Conservation (phyloP, 2,113 vertebrate genomes). For the Mormoops blainvillei region DNA sequence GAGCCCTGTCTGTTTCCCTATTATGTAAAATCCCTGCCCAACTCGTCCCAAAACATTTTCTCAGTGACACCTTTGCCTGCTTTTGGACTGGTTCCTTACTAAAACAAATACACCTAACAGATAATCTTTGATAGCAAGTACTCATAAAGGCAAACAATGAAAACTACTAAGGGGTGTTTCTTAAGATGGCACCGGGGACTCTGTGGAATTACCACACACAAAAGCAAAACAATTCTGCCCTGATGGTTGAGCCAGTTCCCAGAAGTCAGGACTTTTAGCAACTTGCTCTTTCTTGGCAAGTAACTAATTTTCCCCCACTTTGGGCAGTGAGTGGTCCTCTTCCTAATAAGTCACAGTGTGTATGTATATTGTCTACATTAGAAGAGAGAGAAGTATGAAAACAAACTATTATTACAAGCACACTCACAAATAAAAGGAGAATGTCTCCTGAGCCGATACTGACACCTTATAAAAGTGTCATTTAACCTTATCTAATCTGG, state of each 20-base stretch:
- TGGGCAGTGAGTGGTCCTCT: neutral
- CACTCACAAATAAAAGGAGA: neutral
- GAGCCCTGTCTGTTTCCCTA: conserved; percentile 17
- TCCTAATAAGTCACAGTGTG: neutral
- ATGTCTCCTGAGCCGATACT: neutral
- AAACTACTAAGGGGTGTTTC: conserved; percentile 14
- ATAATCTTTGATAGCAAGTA: conserved; percentile 53
- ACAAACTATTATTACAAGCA: neutral
- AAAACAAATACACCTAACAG: conserved; percentile 67
- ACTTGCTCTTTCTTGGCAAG: neutral
- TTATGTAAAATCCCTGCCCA: conserved; percentile 43
- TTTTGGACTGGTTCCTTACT: conserved; percentile 55
- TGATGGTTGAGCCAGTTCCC: neutral
- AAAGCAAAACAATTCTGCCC: neutral
- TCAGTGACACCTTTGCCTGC: conserved; percentile 41
- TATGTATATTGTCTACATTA: neutral
- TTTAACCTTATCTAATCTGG: conserved; percentile 51
- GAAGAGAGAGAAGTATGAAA: neutral
- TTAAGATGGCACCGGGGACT: neutral
- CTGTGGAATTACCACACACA: neutral
- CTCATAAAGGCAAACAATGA: conserved; percentile 60
- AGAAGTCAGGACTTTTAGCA: neutral
- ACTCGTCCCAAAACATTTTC: conserved; percentile 55
- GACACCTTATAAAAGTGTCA: conserved; percentile 38
- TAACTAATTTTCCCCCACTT: neutral